Conservation (phyloP, 1,140 invertebrate species). For the Anastrepha ludens region DNA sequence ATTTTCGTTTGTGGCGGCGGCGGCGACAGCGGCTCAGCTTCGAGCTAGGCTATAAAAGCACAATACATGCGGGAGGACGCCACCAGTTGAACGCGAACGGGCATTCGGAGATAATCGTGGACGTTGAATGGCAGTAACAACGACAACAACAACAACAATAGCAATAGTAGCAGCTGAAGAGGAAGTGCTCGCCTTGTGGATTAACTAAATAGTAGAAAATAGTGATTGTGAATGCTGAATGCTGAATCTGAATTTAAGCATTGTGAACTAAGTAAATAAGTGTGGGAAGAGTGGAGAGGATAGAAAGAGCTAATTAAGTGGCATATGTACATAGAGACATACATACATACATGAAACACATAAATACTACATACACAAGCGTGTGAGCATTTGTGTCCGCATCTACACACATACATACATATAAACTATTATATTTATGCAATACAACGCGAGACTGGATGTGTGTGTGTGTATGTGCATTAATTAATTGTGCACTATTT, state of each 20-base stretch:
- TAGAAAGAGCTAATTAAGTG: conserved; percentile 41
- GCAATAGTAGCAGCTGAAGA: conserved; percentile 38
- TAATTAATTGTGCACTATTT: conserved; percentile 50
- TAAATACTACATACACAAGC: neutral
- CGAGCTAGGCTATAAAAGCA: conserved; percentile 31
- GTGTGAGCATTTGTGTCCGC: neutral
- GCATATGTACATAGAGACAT: conserved; percentile 15
- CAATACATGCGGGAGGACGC: conserved; percentile 9
- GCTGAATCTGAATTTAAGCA: neutral
- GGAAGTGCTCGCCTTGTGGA: conserved; percentile 27
- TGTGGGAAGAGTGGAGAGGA: neutral
- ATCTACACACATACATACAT: neutral
- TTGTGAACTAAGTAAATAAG: neutral
- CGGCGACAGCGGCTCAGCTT: neutral
- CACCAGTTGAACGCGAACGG: conserved; percentile 49
- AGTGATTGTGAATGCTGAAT: conserved; percentile 27
- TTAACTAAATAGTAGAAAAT: conserved; percentile 26
- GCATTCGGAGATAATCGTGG: conserved; percentile 41
- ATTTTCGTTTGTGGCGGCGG: neutral
- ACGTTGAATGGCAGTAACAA: conserved; percentile 48
- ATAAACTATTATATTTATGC: neutral
- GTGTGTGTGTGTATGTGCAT: neutral
- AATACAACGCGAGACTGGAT: neutral
- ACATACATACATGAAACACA: neutral
- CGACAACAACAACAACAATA: conserved; percentile 19